phyloP scores from a whole-genome alignment of 92 coral and sea anemone species.

The Meandrina meandrites region DNA sequence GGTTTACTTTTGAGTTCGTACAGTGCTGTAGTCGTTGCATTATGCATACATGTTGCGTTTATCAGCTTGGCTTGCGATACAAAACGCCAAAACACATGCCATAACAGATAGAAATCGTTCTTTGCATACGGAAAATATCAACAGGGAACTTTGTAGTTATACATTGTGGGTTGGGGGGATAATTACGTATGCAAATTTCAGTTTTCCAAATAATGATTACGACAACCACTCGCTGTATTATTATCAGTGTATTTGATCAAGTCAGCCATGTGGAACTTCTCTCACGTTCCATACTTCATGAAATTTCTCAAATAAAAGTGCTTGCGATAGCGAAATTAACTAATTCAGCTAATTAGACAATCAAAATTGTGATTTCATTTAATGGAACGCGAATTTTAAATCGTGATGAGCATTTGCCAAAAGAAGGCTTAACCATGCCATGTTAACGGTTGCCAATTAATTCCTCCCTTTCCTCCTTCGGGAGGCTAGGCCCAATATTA shows the following conservation, averaged over 20 bases:
- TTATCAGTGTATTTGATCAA: neutral
- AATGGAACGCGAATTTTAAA: neutral
- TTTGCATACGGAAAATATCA: neutral
- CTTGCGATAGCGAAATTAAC: neutral
- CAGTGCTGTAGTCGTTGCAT: neutral
- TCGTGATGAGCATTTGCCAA: no score
- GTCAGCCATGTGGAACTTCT: neutral
- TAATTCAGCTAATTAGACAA: neutral
- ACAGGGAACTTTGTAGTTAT: neutral
- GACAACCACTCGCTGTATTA: neutral
- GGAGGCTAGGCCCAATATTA: no score
- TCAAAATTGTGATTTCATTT: neutral
- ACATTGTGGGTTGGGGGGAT: neutral
- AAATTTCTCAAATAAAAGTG: neutral
- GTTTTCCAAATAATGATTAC: neutral
- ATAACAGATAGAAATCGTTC: neutral
- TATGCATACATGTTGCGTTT: neutral
- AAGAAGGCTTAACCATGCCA: no score
- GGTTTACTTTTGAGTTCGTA: neutral
- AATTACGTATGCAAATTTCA: neutral
- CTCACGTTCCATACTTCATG: neutral
- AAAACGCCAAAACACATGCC: neutral
- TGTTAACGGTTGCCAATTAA: no score
- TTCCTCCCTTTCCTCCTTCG: no score
- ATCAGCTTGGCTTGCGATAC: neutral